phyloP scores from a whole-genome alignment of 2,113 vertebrate species.

The Channa argus region DNA sequence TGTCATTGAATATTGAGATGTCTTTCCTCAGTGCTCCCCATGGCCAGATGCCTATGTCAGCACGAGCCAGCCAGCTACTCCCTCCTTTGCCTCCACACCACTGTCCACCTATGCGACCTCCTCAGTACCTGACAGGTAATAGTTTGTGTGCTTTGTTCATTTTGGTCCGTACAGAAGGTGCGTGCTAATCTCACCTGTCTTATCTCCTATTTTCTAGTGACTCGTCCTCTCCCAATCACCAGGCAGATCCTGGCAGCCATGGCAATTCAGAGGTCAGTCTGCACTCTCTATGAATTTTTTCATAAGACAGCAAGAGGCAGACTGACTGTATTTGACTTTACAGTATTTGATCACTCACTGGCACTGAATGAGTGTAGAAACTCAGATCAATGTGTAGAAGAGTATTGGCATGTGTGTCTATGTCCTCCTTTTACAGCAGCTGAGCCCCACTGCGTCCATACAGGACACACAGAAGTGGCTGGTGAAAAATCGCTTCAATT shows the following conservation, averaged over 20 bases:
- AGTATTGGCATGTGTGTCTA: neutral
- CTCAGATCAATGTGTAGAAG: neutral
- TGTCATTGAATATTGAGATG: neutral
- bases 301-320: too few species aligned
- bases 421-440: constrained; percentile 81
- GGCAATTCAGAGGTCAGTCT: constrained; percentile 87
- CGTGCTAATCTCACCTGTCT: neutral
- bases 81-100: constrained; percentile 86
- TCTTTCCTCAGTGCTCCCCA: constrained; percentile 87
- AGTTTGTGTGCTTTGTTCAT: neutral
- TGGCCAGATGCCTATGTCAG: constrained; percentile 93
- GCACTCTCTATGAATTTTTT: neutral
- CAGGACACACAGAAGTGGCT: constrained; percentile 95
- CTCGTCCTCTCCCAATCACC: constrained; percentile 96
- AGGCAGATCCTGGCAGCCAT: constrained; percentile 88
- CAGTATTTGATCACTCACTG: too few species aligned
- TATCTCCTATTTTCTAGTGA: constrained; percentile 82
- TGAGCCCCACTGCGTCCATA: constrained; percentile 91
- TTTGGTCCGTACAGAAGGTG: neutral
- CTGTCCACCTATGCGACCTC: constrained; percentile 87
- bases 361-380: neutral
- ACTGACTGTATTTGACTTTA: too few species aligned
- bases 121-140: constrained; percentile 90
- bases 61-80: constrained; percentile 88
- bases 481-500: constrained; percentile 91